A percentile compares a stretch with the other conserved stretches of the same genome.
Conservation (phyloP, 2,797 vertebrate species). For the Discoglossus pictus region DNA sequence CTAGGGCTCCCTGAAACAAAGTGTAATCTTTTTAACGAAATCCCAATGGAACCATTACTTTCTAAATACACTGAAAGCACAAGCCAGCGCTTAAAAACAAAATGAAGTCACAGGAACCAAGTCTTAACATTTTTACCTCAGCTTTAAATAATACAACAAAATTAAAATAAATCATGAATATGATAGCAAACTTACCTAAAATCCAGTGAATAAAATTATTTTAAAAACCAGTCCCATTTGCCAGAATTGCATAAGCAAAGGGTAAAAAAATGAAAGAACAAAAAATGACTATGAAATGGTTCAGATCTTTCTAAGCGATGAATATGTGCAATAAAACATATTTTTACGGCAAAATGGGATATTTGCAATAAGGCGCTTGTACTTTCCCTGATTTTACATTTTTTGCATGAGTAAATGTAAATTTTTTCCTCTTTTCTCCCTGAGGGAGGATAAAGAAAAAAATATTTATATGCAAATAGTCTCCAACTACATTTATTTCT, state of each 20-base stretch:
- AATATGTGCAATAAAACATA: constrained; percentile 71
- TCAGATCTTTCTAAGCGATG: constrained; percentile 58
- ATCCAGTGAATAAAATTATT: constrained; percentile 30
- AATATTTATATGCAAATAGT: constrained; percentile 71
- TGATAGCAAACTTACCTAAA: constrained; percentile 41
- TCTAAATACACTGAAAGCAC: constrained; percentile 37
- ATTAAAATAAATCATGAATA: constrained; percentile 52
- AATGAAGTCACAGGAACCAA: constrained; percentile 20
- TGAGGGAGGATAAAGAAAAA: constrained; percentile 64
- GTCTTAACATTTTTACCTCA: constrained; percentile 59
- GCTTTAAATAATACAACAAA: constrained; percentile 50
- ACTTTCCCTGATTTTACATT: constrained; percentile 83
- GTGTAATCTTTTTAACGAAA: constrained; percentile 18
- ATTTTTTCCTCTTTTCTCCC: constrained; percentile 63
- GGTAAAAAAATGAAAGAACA: constrained; percentile 36
- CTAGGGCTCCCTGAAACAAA: constrained; percentile 32
- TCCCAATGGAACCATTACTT: constrained; percentile 35
- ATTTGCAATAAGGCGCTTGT: constrained; percentile 90
- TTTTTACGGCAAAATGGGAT: constrained; percentile 72
- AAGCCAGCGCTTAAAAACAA: constrained; percentile 41
- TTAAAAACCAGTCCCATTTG: constrained; percentile 44
- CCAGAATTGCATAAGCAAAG: constrained; percentile 57
- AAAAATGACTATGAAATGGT: constrained; percentile 47
- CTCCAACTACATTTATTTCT: constrained; percentile 58
- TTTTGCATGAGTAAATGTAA: constrained; percentile 86